Evolutionary conservation across 2,888 invertebrate species (phyloP), one percentile per base, ranked within the genome.

Genomic region (Polymixis lichenea): DNA sequence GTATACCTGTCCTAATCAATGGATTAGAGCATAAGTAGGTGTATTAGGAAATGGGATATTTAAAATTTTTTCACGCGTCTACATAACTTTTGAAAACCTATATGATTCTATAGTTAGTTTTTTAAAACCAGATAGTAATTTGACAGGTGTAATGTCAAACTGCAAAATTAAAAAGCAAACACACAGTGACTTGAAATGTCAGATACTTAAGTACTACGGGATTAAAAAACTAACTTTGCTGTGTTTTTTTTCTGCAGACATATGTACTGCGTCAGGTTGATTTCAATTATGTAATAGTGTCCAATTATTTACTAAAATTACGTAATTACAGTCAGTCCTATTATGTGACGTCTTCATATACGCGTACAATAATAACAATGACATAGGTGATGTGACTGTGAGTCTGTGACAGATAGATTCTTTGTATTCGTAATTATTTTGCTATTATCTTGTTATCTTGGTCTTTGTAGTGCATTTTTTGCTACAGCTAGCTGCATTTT

Each of bases 301-400:
- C 17, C 60, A 77, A 70, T 71, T 75, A 69, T 49, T 62, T 17
- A 61, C 43, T 32, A 61, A 82, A 85, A 83, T 78, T 85, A 78
- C 58, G 49, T 64, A 83, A 82, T 85, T 71, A 72, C 61, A n/a
- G 62, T 71, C 56, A 43, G 15, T 64, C 8, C n/a, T 60, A 58
- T 81, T 78, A 66, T 65, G 64, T 60, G 66, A 83, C 51, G 77
- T 75, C 78, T 86, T 86, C 80, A 78, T 85, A 38, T 32, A 77
- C 67, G 62, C 58, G 66, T 61, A 73, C 67, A 83, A 83, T 75
- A 78, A 83, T 75, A 74, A 74, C 58, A 49, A 82, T 82, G 77
- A 79, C 62, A 28, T 9, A 51, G 13, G 9, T 51, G 49, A 71
- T 60, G 73, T 38, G 38, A 8, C 25, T 74, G 68, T 81, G 83